Evolutionary conservation across 2,797 vertebrate genomes (phyloP).

Genomic region (Lerista edwardsae): DNA sequence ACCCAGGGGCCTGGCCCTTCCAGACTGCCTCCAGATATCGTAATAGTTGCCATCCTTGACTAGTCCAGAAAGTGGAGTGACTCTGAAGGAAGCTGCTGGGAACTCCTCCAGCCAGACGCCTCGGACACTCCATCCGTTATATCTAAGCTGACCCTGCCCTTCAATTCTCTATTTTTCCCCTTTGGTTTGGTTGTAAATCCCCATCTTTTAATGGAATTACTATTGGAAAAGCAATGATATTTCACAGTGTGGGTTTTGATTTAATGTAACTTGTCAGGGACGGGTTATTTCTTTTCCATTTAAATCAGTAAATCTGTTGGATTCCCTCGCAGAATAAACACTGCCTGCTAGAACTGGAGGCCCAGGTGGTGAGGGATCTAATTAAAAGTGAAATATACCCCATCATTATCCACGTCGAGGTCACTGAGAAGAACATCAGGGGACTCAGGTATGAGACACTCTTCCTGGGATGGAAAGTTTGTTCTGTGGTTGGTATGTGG

Average conservation of each 20-base stretch:
- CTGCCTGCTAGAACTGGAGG: slow-evolving; percentile 78
- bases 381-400: slow-evolving; percentile 80
- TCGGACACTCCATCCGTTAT: slow-evolving; percentile 40
- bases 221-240: slow-evolving; percentile 74
- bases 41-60: slow-evolving; percentile 22
- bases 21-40: too few species aligned
- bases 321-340: slow-evolving; percentile 78
- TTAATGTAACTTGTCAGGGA: slow-evolving; percentile 67
- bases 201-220: slow-evolving; percentile 67
- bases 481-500: rapidly evolving
- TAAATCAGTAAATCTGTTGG: slow-evolving; percentile 71
- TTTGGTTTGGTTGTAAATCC: slow-evolving; percentile 59
- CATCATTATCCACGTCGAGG: slow-evolving; percentile 79
- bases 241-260: slow-evolving; percentile 65
- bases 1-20: too few species aligned
- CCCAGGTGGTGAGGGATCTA: slow-evolving; percentile 76
- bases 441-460: slow-evolving; percentile 72
- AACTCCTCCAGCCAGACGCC: not conserved
- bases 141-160: slow-evolving; percentile 44
- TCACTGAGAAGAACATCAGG: slow-evolving; percentile 79
- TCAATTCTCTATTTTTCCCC: slow-evolving; percentile 52
- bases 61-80: slow-evolving; percentile 8
- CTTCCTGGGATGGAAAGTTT: not conserved
- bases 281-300: slow-evolving; percentile 70
- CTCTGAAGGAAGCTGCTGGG: not conserved